phyloP scores from a whole-genome alignment of 2,888 invertebrate species.

The Aplocera efformata region DNA sequence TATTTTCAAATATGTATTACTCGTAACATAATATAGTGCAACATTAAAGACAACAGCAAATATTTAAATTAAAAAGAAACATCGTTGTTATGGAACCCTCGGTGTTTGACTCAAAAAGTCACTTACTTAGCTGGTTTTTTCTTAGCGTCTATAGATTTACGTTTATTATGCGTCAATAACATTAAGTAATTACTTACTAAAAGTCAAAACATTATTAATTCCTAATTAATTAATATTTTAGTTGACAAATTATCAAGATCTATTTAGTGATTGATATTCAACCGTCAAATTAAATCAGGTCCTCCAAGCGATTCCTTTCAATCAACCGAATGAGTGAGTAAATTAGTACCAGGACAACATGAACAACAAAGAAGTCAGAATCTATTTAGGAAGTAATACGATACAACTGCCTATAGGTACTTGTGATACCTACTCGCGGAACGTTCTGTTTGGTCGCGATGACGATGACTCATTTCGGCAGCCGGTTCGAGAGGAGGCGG shows the following conservation, averaged over 20 bases:
- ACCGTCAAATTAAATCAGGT: conserved; percentile 2
- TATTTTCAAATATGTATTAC: no score
- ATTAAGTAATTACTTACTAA: no score
- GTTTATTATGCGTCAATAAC: no score
- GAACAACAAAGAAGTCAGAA: conserved; percentile 31
- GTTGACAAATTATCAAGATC: conserved; percentile 16
- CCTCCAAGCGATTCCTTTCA: conserved; percentile 29
- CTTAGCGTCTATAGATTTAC: no score
- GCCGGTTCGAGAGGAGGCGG: conserved; percentile 65
- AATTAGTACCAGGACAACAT: conserved; percentile 47
- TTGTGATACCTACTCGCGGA: conserved; percentile 23
- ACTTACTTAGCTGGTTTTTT: no score
- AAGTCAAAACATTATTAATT: no score
- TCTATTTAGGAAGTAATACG: conserved; percentile 28
- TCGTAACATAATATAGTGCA: no score
- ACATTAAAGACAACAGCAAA: no score
- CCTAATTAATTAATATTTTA: no score
- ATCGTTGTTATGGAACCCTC: no score
- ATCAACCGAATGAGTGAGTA: conserved; percentile 42
- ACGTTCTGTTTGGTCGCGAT: conserved; percentile 33
- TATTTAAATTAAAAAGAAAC: no score
- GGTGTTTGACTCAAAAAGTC: no score
- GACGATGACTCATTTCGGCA: conserved; percentile 68
- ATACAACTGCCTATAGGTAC: conserved; percentile 18
- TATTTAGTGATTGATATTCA: conserved; percentile 7